A percentile compares a stretch with the other conserved stretches of the same genome.
These are phyloP conservation scores for Clarias platycephalus DNA, from an alignment of 2,797 vertebrate species.

Conservation along the genomic window DNA sequence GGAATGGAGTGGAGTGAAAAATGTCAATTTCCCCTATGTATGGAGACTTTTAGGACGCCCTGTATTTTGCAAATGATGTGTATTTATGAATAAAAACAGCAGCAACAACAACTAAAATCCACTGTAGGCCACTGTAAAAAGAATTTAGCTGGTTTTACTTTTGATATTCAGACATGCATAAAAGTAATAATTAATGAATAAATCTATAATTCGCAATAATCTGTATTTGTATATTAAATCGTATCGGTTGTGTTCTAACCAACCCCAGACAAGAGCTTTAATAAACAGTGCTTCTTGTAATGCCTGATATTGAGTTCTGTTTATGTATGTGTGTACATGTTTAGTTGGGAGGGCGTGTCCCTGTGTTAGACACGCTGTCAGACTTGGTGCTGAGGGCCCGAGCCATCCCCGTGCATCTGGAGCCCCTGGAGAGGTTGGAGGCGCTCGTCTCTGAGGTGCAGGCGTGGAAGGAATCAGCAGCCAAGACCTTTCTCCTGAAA, in stretches of 20 bases:
- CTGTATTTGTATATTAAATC: not conserved
- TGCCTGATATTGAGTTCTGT: not conserved
- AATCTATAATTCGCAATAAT: not conserved
- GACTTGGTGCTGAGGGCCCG: constrained; percentile 86
- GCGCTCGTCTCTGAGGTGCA: constrained; percentile 83
- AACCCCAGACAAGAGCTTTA: not conserved
- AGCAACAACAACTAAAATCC: not conserved
- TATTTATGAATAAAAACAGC: not conserved
- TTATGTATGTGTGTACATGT: constrained; percentile 13
- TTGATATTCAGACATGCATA: not conserved
- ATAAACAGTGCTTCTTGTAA: not conserved
- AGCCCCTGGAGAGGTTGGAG: constrained; percentile 85
- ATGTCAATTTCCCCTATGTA: no score
- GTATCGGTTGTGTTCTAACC: not conserved
- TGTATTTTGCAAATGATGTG: not conserved
- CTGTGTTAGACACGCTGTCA: constrained; percentile 77
- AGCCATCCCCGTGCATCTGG: constrained; percentile 86
- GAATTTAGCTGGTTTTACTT: not conserved
- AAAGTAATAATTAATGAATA: not conserved
- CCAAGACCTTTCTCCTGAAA: constrained; percentile 81
- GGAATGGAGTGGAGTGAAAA: no score
- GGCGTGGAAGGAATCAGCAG: constrained; percentile 87
- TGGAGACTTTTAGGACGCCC: no score
- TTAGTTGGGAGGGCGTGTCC: constrained; percentile 79
- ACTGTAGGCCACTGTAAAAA: not conserved